Evolutionary conservation across 2,888 invertebrate genomes (phyloP).

Genomic region (Tortricodes alternella): DNA sequence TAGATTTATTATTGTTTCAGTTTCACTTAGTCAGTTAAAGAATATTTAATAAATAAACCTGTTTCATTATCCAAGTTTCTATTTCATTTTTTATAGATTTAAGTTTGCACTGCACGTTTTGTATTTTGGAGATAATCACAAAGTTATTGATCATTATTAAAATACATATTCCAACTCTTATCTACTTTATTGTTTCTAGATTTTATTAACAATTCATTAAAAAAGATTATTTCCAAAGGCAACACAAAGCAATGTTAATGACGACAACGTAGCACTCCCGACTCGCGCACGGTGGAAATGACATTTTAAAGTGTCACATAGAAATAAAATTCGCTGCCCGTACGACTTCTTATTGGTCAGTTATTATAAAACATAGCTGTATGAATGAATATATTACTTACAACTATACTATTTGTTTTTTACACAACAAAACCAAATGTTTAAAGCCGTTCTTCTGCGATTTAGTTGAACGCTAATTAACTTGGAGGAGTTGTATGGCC

Average conservation of each 20-base stretch:
- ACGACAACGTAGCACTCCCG: background rate
- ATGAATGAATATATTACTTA: too few species aligned
- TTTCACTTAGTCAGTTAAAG: too few species aligned
- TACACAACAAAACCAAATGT: background rate
- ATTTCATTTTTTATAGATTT: slow-evolving; percentile 14
- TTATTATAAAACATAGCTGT: background rate
- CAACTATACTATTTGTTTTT: too few species aligned
- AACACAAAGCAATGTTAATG: background rate
- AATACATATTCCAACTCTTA: slow-evolving; percentile 34
- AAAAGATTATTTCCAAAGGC: background rate
- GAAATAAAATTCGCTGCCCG: too few species aligned
- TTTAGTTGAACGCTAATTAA: background rate
- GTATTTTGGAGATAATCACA: slow-evolving; percentile 19
- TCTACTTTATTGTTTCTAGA: slow-evolving; percentile 42
- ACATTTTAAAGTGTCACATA: too few species aligned
- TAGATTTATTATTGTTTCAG: background rate
- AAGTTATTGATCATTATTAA: slow-evolving; percentile 24
- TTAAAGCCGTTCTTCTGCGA: slow-evolving; percentile 9
- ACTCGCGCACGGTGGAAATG: too few species aligned
- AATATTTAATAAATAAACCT: slow-evolving; percentile 4
- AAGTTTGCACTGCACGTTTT: slow-evolving; percentile 18
- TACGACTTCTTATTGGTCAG: too few species aligned
- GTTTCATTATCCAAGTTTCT: slow-evolving; percentile 12
- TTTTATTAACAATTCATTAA: slow-evolving; percentile 29
- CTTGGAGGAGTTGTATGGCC: background rate